Conservation (phyloP, 2,888 invertebrate genomes). For the Steromphala cineraria region DNA sequence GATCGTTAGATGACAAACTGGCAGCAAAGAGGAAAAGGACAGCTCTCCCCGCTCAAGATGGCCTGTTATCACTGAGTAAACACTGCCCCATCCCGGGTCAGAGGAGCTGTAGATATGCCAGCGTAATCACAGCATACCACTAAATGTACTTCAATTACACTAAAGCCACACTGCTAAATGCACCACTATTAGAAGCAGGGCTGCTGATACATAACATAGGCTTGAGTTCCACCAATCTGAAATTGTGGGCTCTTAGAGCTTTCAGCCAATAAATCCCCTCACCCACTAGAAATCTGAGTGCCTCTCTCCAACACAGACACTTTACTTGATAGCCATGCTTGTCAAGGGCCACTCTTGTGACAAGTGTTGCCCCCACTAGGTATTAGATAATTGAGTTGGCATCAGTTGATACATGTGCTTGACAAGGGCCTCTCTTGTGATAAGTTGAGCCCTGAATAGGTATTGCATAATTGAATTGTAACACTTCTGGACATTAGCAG, state of each 20-base stretch:
- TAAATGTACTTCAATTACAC: slow-evolving; percentile 20
- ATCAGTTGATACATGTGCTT: not conserved
- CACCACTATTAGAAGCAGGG: not conserved
- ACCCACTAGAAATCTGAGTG: slow-evolving; percentile 2
- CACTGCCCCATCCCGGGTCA: not conserved
- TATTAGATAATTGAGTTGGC: not conserved
- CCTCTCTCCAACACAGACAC: not conserved
- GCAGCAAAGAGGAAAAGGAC: not conserved
- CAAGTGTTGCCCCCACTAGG: not conserved
- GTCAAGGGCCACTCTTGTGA: not conserved
- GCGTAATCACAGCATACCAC: slow-evolving; percentile 16
- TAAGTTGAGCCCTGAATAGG: not conserved
- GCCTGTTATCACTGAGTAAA: not conserved
- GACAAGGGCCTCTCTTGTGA: not conserved
- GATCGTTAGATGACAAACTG: slow-evolving; percentile 2
- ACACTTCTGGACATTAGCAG: not conserved
- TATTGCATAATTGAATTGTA: not conserved
- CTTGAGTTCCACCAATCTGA: slow-evolving; percentile 1
- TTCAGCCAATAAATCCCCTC: slow-evolving; percentile 12
- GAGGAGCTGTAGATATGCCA: slow-evolving; percentile 6
- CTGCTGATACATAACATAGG: not conserved
- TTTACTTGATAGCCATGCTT: not conserved
- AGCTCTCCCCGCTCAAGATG: not conserved
- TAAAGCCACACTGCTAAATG: slow-evolving; percentile 10
- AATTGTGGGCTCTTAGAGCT: slow-evolving; percentile 3